Conservation (phyloP, 2,797 vertebrate genomes). For the Halcyon chelicuti region DNA sequence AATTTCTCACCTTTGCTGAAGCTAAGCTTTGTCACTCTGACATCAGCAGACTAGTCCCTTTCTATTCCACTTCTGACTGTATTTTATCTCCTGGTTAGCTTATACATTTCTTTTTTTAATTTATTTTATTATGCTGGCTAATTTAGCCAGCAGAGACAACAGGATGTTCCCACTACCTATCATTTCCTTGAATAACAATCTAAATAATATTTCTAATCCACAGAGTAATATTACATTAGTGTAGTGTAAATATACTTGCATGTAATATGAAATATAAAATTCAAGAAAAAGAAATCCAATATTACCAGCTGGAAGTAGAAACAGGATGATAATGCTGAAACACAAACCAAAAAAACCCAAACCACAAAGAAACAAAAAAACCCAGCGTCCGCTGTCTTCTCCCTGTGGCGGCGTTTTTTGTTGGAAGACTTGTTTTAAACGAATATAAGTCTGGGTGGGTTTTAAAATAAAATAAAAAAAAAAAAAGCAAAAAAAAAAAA, state of each 20-base stretch:
- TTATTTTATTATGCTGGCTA: too few species aligned
- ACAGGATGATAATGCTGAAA: conserved; percentile 48
- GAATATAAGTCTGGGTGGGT: not conserved
- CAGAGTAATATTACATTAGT: conserved; percentile 16
- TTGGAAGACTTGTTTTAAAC: conserved; percentile 5
- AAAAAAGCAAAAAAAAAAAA: not conserved
- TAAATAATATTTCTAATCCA: conserved; percentile 36
- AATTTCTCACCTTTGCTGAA: not conserved
- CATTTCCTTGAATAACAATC: not conserved
- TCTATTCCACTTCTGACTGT: not conserved
- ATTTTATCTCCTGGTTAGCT: not conserved
- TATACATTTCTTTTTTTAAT: not conserved
- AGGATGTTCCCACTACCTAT: not conserved
- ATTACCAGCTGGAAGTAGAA: conserved; percentile 66
- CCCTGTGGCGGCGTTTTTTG: not conserved
- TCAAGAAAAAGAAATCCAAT: not conserved
- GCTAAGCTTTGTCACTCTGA: not conserved
- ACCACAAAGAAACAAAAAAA: not conserved
- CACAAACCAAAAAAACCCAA: not conserved
- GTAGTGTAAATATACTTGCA: conserved; percentile 35
- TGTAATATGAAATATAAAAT: conserved; percentile 35
- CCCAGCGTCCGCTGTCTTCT: not conserved
- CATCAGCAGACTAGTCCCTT: not conserved
- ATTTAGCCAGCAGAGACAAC: not conserved
- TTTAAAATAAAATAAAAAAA: not conserved